Conservation (phyloP, 2,797 vertebrate genomes). For the Lycodopsis pacificus region DNA sequence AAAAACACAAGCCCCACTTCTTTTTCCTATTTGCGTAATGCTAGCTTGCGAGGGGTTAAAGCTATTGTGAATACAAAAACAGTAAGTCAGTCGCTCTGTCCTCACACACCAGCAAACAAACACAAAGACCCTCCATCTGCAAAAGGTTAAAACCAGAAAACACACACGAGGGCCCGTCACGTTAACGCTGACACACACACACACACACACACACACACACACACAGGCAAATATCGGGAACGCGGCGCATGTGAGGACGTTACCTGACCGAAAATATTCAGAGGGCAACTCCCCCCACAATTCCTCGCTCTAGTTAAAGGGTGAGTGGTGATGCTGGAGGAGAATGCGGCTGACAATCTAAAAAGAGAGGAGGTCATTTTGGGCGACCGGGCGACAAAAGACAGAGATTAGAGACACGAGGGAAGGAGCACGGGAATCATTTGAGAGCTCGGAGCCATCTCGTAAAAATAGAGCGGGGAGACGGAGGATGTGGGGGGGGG, state of each 20-base stretch:
- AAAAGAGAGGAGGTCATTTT: constrained; percentile 67
- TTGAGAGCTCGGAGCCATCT: constrained; percentile 46
- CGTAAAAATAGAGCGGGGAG: constrained; percentile 32
- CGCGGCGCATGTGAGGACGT: constrained; percentile 61
- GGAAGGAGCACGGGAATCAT: constrained; percentile 35
- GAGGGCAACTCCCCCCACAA: constrained; percentile 60
- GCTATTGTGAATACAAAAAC: constrained; percentile 78
- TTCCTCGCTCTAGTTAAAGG: constrained; percentile 78
- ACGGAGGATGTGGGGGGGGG: not conserved
- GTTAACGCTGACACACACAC: constrained; percentile 44
- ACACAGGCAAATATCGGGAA: constrained; percentile 52
- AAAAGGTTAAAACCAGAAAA: constrained; percentile 53
- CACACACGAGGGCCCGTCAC: constrained; percentile 57
- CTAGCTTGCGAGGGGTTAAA: constrained; percentile 81
- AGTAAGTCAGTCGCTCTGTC: constrained; percentile 62
- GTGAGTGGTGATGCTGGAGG: constrained; percentile 70
- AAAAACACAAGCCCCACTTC: constrained; percentile 81
- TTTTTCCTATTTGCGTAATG: constrained; percentile 73
- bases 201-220: constrained; percentile 44
- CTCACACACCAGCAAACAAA: constrained; percentile 60
- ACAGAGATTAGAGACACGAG: constrained; percentile 71
- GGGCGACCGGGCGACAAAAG: constrained; percentile 46
- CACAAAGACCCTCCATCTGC: constrained; percentile 61
- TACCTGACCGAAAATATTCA: constrained; percentile 75
- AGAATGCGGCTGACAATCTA: constrained; percentile 82